These are phyloP conservation scores for Nomada lathburiana DNA, from an alignment of 2,888 invertebrate species.

Conservation along the genomic window DNA sequence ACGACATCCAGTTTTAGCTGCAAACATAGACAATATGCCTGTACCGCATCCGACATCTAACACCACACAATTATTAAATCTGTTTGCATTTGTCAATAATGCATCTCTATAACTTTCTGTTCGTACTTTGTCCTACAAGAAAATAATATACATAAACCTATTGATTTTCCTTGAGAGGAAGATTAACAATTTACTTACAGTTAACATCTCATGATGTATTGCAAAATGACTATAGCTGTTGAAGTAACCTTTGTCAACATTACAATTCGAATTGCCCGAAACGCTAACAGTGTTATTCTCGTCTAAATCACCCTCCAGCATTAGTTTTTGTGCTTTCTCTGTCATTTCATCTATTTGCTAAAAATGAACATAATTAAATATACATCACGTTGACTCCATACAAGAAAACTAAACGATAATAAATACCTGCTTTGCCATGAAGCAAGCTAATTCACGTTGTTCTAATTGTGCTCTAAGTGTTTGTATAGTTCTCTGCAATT, in stretches of 20 bases:
- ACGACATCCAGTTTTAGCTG: conserved; percentile 96
- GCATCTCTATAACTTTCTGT: conserved; percentile 95
- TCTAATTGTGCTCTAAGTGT: conserved; percentile 86
- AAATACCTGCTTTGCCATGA: conserved; percentile 79
- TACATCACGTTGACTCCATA: not conserved
- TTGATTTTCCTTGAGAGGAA: conserved; percentile 18
- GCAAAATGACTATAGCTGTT: conserved; percentile 95
- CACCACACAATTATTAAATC: conserved; percentile 91
- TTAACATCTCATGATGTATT: conserved; percentile 97
- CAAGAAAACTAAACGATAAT: not conserved
- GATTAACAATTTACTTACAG: conserved; percentile 85
- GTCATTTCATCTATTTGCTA: conserved; percentile 82
- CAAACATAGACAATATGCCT: conserved; percentile 99
- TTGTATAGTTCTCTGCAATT: conserved; percentile 87
- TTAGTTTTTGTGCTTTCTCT: conserved; percentile 79
- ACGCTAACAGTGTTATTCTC: conserved; percentile 67
- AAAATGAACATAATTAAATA: conserved; percentile 34
- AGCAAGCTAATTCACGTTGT: conserved; percentile 84
- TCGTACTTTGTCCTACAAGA: conserved; percentile 90
- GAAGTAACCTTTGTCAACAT: conserved; percentile 92
- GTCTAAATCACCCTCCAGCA: conserved; percentile 77
- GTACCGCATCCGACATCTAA: conserved; percentile 99
- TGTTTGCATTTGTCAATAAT: conserved; percentile 89
- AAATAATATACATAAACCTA: conserved; percentile 26
- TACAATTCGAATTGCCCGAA: conserved; percentile 85